phyloP scores from a whole-genome alignment of 2,888 invertebrate species.

The Clostera curtula region DNA sequence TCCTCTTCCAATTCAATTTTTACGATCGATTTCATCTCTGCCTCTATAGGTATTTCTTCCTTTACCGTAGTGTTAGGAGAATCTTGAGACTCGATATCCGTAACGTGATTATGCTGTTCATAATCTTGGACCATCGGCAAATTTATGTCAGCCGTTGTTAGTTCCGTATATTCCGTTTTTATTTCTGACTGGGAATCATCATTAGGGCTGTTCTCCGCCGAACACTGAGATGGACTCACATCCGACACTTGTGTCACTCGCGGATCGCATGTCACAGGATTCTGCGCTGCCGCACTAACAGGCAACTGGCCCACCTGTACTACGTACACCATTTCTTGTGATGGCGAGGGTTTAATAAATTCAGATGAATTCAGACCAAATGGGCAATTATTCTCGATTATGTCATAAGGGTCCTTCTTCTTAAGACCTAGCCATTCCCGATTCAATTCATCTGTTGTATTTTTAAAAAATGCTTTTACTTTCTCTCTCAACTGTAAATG shows the following conservation, averaged over 20 bases:
- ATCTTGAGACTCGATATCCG: slow-evolving; percentile 30
- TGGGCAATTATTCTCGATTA: too few species aligned
- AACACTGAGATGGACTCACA: slow-evolving; percentile 61
- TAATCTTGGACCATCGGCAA: slow-evolving; percentile 52
- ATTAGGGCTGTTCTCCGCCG: slow-evolving; percentile 48
- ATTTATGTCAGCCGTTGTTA: slow-evolving; percentile 59
- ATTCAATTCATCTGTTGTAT: slow-evolving; percentile 39
- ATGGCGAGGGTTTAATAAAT: slow-evolving; percentile 71
- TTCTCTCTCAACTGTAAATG: slow-evolving; percentile 46
- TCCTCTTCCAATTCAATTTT: slow-evolving; percentile 49
- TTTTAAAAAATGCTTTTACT: slow-evolving; percentile 51
- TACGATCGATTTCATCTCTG: slow-evolving; percentile 41
- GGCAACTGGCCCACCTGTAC: slow-evolving; percentile 74
- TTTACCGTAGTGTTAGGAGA: slow-evolving; percentile 23
- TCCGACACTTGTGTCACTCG: slow-evolving; percentile 64
- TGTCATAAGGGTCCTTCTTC: slow-evolving; percentile 21
- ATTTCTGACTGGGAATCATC: slow-evolving; percentile 48
- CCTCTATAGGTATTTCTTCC: slow-evolving; percentile 38
- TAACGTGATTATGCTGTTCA: slow-evolving; percentile 36
- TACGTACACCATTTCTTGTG: slow-evolving; percentile 66
- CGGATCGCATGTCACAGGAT: slow-evolving; percentile 63
- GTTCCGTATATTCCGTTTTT: slow-evolving; percentile 64
- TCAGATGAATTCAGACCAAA: slow-evolving; percentile 49
- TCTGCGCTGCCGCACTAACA: slow-evolving; percentile 62
- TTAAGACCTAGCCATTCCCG: slow-evolving; percentile 27